phyloP scores from a whole-genome alignment of 1,140 invertebrate species.

The Coelopa frigida region DNA sequence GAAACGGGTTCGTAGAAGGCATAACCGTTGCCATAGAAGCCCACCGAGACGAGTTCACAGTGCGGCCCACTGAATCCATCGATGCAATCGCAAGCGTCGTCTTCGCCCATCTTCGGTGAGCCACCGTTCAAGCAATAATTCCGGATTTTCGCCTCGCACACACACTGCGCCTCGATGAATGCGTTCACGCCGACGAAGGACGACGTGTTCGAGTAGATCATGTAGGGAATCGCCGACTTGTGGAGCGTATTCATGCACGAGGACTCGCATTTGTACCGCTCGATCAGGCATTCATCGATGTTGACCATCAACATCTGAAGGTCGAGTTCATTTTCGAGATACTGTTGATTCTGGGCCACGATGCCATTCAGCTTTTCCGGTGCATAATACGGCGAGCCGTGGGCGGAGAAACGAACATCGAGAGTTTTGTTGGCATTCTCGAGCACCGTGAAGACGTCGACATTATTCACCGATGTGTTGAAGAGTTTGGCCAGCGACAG shows the following conservation, averaged over 20 bases:
- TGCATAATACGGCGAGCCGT: slow-evolving; percentile 84
- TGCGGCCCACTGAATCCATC: slow-evolving; percentile 74
- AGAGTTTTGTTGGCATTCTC: slow-evolving; percentile 54
- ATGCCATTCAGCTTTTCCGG: slow-evolving; percentile 79
- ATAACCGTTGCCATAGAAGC: slow-evolving; percentile 80
- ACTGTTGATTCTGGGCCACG: slow-evolving; percentile 56
- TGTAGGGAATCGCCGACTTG: slow-evolving; percentile 62
- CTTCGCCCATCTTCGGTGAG: slow-evolving; percentile 47
- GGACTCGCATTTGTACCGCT: slow-evolving; percentile 60
- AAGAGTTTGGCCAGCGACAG: slow-evolving; percentile 63
- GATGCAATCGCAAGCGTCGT: slow-evolving; percentile 57
- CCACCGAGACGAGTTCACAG: slow-evolving; percentile 81
- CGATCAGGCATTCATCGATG: slow-evolving; percentile 79
- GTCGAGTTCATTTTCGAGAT: slow-evolving; percentile 63
- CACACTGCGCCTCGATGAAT: slow-evolving; percentile 67
- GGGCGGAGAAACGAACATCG: slow-evolving; percentile 84
- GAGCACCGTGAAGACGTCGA: slow-evolving; percentile 87
- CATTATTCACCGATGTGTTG: slow-evolving; percentile 69
- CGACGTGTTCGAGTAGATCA: slow-evolving; percentile 80
- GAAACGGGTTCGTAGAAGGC: slow-evolving; percentile 80
- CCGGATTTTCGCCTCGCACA: slow-evolving; percentile 51
- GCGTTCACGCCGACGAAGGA: slow-evolving; percentile 85
- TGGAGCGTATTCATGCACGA: slow-evolving; percentile 68
- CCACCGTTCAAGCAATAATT: slow-evolving; percentile 65
- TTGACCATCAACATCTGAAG: slow-evolving; percentile 73